Evolutionary conservation across 2,888 invertebrate species (phyloP).

Genomic region (Pyrochroa serraticornis): DNA sequence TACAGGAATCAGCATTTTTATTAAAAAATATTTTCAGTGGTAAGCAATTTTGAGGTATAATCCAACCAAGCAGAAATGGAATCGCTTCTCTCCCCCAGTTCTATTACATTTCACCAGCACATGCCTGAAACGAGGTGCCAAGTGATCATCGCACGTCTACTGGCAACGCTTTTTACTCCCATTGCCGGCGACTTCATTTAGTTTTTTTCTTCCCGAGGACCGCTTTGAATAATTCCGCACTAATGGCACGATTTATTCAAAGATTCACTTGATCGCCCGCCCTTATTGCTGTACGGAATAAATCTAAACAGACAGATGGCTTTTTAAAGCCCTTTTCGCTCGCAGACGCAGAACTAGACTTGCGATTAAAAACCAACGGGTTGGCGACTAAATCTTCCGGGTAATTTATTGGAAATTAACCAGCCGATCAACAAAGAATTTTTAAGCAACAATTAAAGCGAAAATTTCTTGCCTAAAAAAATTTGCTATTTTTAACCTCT

Average conservation of each 20-base stretch:
- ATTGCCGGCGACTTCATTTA: slow-evolving; percentile 23
- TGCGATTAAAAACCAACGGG: no score
- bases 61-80: slow-evolving; percentile 31
- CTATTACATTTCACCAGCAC: slow-evolving; percentile 33
- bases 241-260: slow-evolving; percentile 5
- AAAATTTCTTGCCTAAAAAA: no score
- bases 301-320: no score
- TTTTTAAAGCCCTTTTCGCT: no score
- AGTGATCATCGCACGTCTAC: slow-evolving; percentile 27
- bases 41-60: slow-evolving; percentile 37
- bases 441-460: no score
- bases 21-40: slow-evolving; percentile 31
- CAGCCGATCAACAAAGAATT: no score
- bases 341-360: no score
- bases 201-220: background rate
- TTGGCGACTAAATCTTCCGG: no score
- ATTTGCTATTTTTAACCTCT: no score
- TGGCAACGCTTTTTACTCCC: slow-evolving; percentile 13
- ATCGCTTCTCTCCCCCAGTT: slow-evolving; percentile 25
- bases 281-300: no score
- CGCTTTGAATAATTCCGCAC: slow-evolving; percentile 2
- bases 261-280: background rate
- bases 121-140: slow-evolving; percentile 33
- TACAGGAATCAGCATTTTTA: slow-evolving; percentile 30
- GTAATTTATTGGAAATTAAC: no score